Conservation (phyloP, 2,888 invertebrate species). For the Plagodis dolabraria region DNA sequence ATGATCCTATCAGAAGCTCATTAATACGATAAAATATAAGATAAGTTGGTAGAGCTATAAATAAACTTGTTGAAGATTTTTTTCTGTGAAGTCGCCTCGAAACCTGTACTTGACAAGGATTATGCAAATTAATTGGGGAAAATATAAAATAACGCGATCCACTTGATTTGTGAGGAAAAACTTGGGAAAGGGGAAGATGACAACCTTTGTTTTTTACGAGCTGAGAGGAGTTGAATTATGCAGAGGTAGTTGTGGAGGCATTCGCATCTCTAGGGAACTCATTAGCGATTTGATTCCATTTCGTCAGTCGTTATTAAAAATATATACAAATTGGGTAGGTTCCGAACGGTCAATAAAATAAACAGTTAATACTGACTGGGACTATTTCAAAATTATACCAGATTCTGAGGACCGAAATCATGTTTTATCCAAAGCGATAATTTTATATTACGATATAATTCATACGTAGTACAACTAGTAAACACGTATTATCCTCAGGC, state of each 20-base stretch:
- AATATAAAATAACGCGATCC: constrained; percentile 60
- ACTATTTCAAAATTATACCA: too few relatives aligned
- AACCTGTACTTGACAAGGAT: constrained; percentile 66
- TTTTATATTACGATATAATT: too few relatives aligned
- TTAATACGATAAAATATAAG: neutral
- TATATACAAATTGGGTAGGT: neutral
- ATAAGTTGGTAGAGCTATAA: constrained; percentile 3
- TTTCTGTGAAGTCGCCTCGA: constrained; percentile 37
- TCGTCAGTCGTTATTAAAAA: neutral
- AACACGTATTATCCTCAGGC: too few relatives aligned
- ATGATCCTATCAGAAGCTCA: neutral
- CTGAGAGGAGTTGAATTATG: constrained; percentile 12
- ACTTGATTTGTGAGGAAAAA: constrained; percentile 58
- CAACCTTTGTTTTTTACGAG: constrained; percentile 49
- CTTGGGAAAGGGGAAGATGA: constrained; percentile 18
- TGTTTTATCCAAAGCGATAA: too few relatives aligned
- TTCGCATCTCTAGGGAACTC: constrained; percentile 21
- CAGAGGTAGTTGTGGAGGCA: constrained; percentile 9
- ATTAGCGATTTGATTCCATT: constrained; percentile 11
- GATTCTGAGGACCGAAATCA: too few relatives aligned
- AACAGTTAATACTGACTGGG: too few relatives aligned
- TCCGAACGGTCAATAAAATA: too few relatives aligned
- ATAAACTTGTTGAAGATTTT: constrained; percentile 36
- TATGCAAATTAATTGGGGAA: constrained; percentile 68
- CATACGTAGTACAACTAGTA: too few relatives aligned